Conservation (phyloP, 1,140 invertebrate species). For the Drosophila seguyi region DNA sequence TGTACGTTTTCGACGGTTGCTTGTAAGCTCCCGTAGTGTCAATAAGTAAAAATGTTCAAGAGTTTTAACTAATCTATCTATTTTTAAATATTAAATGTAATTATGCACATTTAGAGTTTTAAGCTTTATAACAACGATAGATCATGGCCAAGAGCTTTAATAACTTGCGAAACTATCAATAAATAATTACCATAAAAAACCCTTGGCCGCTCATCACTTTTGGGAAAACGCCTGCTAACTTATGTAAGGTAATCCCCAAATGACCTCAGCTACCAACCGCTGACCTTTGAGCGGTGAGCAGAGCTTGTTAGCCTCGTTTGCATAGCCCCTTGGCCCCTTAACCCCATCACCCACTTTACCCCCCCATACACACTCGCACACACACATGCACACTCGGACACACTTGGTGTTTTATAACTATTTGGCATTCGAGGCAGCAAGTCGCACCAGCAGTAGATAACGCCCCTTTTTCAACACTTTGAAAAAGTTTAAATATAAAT, state of each 20-base stretch:
- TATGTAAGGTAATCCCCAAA: constrained; percentile 34
- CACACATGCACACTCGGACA: constrained; percentile 46
- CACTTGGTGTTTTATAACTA: constrained; percentile 67
- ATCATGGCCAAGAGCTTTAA: background rate
- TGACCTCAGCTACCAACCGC: constrained; percentile 49
- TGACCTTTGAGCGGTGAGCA: constrained; percentile 32
- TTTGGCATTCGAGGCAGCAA: constrained; percentile 68
- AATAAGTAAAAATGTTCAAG: background rate
- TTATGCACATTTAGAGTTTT: background rate
- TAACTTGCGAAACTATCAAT: constrained; percentile 16
- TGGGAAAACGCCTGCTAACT: constrained; percentile 18
- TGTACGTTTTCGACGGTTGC: background rate
- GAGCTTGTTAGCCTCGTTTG: constrained; percentile 67
- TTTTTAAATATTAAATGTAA: background rate
- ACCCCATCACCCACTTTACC: constrained; percentile 15
- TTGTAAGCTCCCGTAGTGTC: too few relatives aligned
- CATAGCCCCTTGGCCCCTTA: constrained; percentile 17
- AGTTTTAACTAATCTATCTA: background rate
- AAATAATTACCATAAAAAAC: constrained; percentile 26
- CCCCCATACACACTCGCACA: background rate
- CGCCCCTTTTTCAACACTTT: constrained; percentile 77
- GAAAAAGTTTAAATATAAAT: constrained; percentile 82
- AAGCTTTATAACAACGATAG: background rate
- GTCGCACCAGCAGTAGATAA: constrained; percentile 60
- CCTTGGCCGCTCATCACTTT: constrained; percentile 9